These are phyloP conservation scores for Andrena cerasifolii DNA, from an alignment of 1,140 invertebrate genomes.

Conservation along the genomic window DNA sequence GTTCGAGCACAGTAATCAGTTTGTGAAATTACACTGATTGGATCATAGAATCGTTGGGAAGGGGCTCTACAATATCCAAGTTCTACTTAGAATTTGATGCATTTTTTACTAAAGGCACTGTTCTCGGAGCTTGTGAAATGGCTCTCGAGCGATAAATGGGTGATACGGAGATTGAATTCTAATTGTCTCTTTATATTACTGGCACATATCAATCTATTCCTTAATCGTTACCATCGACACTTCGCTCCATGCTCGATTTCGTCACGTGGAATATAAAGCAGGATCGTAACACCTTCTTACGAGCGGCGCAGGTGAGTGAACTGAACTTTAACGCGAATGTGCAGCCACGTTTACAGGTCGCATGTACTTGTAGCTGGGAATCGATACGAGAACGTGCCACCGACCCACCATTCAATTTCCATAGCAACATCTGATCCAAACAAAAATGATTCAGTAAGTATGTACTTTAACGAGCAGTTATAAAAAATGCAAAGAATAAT, in stretches of 20 bases:
- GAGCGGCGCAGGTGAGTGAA: slow-evolving; percentile 33
- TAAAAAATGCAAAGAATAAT: not conserved
- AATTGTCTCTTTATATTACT: too few species aligned
- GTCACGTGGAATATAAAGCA: not conserved
- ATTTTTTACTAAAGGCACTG: too few species aligned
- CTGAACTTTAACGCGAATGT: slow-evolving; percentile 55
- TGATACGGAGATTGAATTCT: too few species aligned
- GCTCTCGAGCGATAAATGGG: too few species aligned
- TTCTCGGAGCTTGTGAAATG: too few species aligned
- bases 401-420: slow-evolving; percentile 61
- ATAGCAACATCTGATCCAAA: slow-evolving; percentile 72
- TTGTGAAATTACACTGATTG: too few species aligned
- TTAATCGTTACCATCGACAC: not conserved
- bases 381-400: slow-evolving; percentile 56
- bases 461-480: not conserved
- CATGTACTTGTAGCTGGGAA: slow-evolving; percentile 43
- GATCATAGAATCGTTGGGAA: too few species aligned
- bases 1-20: too few species aligned
- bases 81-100: too few species aligned
- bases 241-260: not conserved
- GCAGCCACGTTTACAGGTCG: slow-evolving; percentile 23
- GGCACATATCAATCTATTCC: too few species aligned
- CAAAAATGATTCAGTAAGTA: slow-evolving; percentile 46
- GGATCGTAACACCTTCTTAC: slow-evolving; percentile 3
- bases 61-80: too few species aligned